Evolutionary conservation across 2,888 invertebrate species (phyloP).

Genomic region (Agrochola lychnidis): DNA sequence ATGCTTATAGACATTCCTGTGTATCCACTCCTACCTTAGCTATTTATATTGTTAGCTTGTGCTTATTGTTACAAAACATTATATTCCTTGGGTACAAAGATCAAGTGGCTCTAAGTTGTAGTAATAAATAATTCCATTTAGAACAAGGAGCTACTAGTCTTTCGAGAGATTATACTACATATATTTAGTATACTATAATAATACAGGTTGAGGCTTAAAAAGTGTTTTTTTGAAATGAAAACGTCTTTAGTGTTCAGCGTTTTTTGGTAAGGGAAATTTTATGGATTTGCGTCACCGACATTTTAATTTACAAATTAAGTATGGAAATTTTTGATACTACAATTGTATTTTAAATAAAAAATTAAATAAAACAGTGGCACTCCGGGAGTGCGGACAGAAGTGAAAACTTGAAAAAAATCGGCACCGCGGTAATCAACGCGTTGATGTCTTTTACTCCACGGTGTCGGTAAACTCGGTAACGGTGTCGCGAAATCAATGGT

Average conservation of each 20-base stretch:
- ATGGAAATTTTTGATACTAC: too few species aligned
- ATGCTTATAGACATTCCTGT: background rate
- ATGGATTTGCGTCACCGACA: background rate
- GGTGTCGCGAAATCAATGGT: too few species aligned
- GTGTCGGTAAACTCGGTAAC: too few species aligned
- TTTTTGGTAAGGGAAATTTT: background rate
- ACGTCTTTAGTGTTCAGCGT: background rate
- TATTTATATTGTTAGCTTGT: background rate
- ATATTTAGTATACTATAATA: background rate
- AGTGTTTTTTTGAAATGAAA: background rate
- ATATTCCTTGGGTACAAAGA: background rate
- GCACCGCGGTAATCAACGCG: too few species aligned
- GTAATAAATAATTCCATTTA: background rate
- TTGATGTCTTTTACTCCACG: too few species aligned
- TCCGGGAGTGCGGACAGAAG: background rate
- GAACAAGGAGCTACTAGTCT: background rate
- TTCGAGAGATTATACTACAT: background rate
- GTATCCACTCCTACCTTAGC: background rate
- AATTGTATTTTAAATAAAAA: too few species aligned
- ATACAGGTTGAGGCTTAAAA: background rate
- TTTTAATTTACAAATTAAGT: too few species aligned
- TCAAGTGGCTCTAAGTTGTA: background rate
- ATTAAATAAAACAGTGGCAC: too few species aligned
- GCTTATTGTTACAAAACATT: background rate
- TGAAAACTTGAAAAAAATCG: too few species aligned